A percentile compares a stretch with the other conserved stretches of the same genome.
phyloP scores from a whole-genome alignment of 1,140 invertebrate genomes.

The Brachionus calyciflorus region DNA sequence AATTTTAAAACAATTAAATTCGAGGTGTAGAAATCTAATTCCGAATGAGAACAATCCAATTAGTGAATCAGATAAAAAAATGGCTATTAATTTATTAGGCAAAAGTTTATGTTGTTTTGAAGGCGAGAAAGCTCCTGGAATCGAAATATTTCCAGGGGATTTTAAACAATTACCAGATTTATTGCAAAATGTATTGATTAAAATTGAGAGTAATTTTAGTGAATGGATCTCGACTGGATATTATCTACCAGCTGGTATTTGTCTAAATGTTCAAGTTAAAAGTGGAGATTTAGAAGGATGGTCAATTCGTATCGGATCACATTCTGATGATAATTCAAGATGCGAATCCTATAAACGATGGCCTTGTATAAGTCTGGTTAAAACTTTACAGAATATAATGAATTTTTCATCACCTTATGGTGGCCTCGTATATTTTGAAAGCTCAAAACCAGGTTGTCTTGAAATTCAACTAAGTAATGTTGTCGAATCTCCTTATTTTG shows the following conservation, averaged over 20 bases:
- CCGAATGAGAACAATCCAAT: background rate
- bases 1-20: background rate
- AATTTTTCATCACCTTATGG: background rate
- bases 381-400: background rate
- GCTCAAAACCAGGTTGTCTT: background rate
- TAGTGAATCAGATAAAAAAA: background rate
- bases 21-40: background rate
- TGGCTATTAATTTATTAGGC: background rate
- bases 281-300: background rate
- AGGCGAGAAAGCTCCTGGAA: background rate
- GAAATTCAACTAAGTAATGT: slow-evolving; percentile 10
- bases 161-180: slow-evolving; percentile 1
- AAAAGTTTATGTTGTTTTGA: background rate
- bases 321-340: background rate
- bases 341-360: background rate
- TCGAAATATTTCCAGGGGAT: slow-evolving; percentile 34
- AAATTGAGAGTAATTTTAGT: background rate
- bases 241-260: slow-evolving; percentile 31
- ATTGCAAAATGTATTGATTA: background rate
- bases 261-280: background rate
- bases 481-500: slow-evolving; percentile 26
- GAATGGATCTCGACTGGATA: slow-evolving; percentile 32
- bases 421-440: slow-evolving; percentile 29
- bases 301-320: slow-evolving; percentile 22
- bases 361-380: background rate